A percentile compares a stretch with the other conserved stretches of the same genome.
Conservation (phyloP, 2,797 vertebrate species). For the Oreonectes daqikongensis region DNA sequence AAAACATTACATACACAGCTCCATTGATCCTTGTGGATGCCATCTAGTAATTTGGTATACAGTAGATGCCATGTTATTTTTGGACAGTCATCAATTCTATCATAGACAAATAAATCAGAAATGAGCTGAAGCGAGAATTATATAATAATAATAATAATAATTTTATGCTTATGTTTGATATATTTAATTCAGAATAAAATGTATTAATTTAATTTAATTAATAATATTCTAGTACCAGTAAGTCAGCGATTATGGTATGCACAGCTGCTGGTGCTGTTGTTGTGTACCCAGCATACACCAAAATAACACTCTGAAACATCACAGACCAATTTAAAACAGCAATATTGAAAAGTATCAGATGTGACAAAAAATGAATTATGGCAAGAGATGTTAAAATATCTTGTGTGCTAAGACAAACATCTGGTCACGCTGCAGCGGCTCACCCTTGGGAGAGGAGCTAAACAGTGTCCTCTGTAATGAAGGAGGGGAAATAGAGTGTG, state of each 20-base stretch:
- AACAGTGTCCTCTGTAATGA: constrained; percentile 60
- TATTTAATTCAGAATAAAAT: too few relatives aligned
- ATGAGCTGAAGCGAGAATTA: too few relatives aligned
- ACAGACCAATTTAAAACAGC: constrained; percentile 12
- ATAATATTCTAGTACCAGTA: neutral
- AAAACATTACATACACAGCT: neutral
- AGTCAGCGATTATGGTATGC: neutral
- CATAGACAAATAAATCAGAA: too few relatives aligned
- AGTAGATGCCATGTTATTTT: neutral
- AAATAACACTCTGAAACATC: constrained; percentile 1
- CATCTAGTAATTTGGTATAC: neutral
- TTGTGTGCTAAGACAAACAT: constrained; percentile 48
- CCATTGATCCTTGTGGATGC: neutral
- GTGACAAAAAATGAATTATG: constrained; percentile 12
- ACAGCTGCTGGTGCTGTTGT: neutral
- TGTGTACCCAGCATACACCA: neutral
- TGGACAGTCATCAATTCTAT: neutral
- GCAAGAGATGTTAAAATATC: constrained; percentile 2
- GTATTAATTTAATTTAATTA: too few relatives aligned
- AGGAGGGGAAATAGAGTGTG: constrained; percentile 55
- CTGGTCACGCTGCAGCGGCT: constrained; percentile 58
- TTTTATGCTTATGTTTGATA: too few relatives aligned
- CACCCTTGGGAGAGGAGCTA: constrained; percentile 53
- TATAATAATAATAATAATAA: too few relatives aligned
- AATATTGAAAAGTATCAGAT: constrained; percentile 6